Base-by-base conservation (phyloP, 2,113 vertebrate species). In the Nycticebus coucang region DNA sequence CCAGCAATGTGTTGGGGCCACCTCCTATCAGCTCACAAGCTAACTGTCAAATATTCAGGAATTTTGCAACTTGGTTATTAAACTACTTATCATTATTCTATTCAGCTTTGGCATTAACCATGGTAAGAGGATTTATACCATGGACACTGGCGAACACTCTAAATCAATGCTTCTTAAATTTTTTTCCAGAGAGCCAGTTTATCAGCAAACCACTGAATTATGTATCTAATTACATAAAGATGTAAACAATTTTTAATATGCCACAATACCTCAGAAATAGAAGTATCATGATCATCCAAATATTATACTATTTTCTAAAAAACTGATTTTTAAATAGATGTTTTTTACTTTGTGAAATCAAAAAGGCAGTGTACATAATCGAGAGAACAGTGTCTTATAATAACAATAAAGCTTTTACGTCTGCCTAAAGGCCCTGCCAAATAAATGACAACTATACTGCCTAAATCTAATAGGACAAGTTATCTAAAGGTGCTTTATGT, bases 141-240 rank as follows among this genome's bases (percentile, higher is more conserved):
- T 30, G 74, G 9, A n/a, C 35, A 60, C 0, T 15, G 64, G 18
- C 7, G 28, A 30, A 60, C 0, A 0, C 35, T 93, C 64, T 53
- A 62, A 64, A 41, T 33, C 57, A 19, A 87, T 72, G 41, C 2
- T 80, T 80, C 50, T 30, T 35, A 35, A 11, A 0, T 2, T 33
- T 71, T 37, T 14, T 9, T 26, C 3, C 71, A 55, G 57, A 81
- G 24, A 88, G 26, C 26, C 78, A 55, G 33, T n/a, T 55, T n/a
- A 55, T 11, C 21, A 24, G 69, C 21, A 53, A 8, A 71, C 22
- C 24, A 13, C 55, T 55, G 77, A 81, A 37, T 5, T 26, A 4
- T 57, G 11, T n/a, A 62, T 19, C 4, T 30, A 21, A 66, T 55
- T 5, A 41, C 71, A 37, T 37, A 37, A 87, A 71, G 12, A 9